Base-by-base conservation (phyloP, 2,113 vertebrate genomes). In the Echinops telfairi region DNA sequence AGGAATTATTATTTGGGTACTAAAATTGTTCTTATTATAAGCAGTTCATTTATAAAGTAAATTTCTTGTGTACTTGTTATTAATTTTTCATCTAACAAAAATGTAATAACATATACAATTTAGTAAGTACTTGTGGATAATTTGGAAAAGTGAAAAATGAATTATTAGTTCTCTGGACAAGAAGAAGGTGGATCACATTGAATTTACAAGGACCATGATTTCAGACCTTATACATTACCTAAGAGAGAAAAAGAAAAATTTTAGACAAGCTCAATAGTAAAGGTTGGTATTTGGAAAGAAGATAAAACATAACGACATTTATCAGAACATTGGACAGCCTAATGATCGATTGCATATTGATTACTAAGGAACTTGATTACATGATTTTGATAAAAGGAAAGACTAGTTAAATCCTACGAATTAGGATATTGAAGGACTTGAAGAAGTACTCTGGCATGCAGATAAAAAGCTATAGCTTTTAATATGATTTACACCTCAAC, bases 261-360 rank as follows among this genome's bases (percentile, higher is more conserved):
- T 40, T 27, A 36, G 23, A 81, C 40, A 57, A 87, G 57, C 3
- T 68, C 33, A 85, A 2, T 68, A 53, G 5, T 53, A 38, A 79
- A 89, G 12, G 38, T 29, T 84, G n/a, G n/a, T 73, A n/a, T 85
- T 80, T 84, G 47, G 47, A 82, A 77, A 27, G 11, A 60, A 68
- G 66, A 66, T 88, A 22, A 83, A 81, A 31, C 43, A 68, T 19
- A 62, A 2, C 53, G 87, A 11, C n/a, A 58, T 71, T 84, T 80
- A 79, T 80, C 62, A 38, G n/a, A 94, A 43, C 9, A 81, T 81
- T 19, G 66, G 31, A 86, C 76, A 90, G 33, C 15, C 83, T 66
- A 38, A 0, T 90, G 20, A 53, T 53, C 47, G 5, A 53, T 8
- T 6, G 47, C 47, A 53, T 93, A 75, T 14, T 62, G 47, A 53